A percentile compares a stretch with the other conserved stretches of the same genome.
These are phyloP conservation scores for Recurvirostra avosetta DNA, from an alignment of 2,113 vertebrate genomes.

Conservation along the genomic window DNA sequence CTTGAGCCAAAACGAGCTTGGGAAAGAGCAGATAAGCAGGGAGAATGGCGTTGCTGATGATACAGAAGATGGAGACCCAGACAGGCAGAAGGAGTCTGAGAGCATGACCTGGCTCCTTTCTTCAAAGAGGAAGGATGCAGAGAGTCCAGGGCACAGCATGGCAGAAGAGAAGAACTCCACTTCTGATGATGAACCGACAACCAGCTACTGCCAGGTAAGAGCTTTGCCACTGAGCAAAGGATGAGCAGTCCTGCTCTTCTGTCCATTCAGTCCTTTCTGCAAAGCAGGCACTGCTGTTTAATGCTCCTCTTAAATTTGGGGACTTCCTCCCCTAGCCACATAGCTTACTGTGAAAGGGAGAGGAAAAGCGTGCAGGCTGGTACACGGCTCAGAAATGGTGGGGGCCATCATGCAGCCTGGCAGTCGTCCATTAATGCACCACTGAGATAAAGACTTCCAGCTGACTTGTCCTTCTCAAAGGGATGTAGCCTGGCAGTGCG, in stretches of 20 bases:
- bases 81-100: conserved; percentile 64
- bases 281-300: background rate
- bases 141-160: conserved; percentile 54
- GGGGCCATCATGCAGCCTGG: background rate
- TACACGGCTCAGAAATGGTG: background rate
- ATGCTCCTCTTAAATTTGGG: background rate
- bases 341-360: background rate
- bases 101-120: conserved; percentile 54
- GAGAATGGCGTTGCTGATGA: conserved; percentile 68
- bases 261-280: background rate
- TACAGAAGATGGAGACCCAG: conserved; percentile 68
- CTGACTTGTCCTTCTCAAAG: background rate
- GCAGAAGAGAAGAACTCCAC: conserved; percentile 61
- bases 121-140: conserved; percentile 51
- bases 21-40: conserved; percentile 55
- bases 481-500: background rate
- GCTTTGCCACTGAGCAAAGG: background rate
- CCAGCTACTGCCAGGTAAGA: conserved; percentile 78
- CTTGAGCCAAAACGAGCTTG: conserved; percentile 60
- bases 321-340: background rate
- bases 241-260: background rate
- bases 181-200: conserved; percentile 71
- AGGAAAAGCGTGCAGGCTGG: background rate
- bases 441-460: background rate
- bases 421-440: background rate